These are phyloP conservation scores for Crambe crambe DNA, from an alignment of 37 sponge, comb jelly and placozoan species.

Conservation along the genomic window DNA sequence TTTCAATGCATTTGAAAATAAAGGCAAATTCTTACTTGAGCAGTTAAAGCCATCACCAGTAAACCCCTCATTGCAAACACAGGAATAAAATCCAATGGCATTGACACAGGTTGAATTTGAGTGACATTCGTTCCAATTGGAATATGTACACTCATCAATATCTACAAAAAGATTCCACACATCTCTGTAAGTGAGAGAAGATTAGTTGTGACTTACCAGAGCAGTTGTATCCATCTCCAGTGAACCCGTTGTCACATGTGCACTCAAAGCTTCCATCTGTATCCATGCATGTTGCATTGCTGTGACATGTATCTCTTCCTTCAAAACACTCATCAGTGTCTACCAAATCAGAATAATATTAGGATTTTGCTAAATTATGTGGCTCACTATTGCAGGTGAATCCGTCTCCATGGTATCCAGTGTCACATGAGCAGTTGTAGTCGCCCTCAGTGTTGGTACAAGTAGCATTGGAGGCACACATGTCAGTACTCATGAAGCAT, in stretches of 20 bases:
- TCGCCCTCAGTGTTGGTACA: too few relatives aligned
- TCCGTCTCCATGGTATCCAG: too few relatives aligned
- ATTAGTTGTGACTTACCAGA: background rate
- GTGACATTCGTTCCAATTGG: background rate
- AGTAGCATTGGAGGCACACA: too few relatives aligned
- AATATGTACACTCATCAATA: conserved; percentile 36
- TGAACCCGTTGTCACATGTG: conserved; percentile 23
- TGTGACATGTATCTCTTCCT: background rate
- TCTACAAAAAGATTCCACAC: conserved; percentile 19
- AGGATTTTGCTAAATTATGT: too few relatives aligned
- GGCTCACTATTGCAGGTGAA: too few relatives aligned
- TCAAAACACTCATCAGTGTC: conserved; percentile 57
- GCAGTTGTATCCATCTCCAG: conserved; percentile 15
- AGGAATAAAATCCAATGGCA: conserved; percentile 34
- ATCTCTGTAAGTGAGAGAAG: too few relatives aligned
- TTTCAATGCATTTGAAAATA: background rate
- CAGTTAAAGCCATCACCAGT: conserved; percentile 45
- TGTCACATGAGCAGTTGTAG: too few relatives aligned
- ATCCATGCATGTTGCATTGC: conserved; percentile 36
- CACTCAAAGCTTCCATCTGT: conserved; percentile 38
- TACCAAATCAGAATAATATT: background rate
- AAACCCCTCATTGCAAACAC: conserved; percentile 32
- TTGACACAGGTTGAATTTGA: conserved; percentile 25
- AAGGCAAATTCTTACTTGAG: background rate
- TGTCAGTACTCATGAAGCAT: too few relatives aligned